These are phyloP conservation scores for Hydrocynus forskahlii DNA, from an alignment of 2,797 vertebrate genomes.

Conservation along the genomic window DNA sequence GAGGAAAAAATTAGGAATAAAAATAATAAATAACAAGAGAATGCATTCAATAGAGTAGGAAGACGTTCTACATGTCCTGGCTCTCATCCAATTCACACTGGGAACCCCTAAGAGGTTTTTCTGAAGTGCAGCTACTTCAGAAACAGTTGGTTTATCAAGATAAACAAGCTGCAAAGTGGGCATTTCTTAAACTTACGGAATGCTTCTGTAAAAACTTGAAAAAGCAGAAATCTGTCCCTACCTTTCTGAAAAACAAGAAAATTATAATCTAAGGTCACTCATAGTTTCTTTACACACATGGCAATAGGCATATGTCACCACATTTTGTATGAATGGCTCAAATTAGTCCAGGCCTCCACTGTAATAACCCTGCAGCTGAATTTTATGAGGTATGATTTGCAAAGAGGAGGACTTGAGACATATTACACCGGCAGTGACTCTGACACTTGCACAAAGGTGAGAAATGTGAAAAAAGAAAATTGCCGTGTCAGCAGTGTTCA, in stretches of 20 bases:
- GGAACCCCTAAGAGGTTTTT: neutral
- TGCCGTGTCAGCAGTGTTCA: constrained; percentile 39
- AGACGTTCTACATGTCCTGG: neutral
- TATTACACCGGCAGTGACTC: constrained; percentile 45
- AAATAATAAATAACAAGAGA: too few species aligned
- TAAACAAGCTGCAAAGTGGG: neutral
- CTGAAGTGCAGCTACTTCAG: neutral
- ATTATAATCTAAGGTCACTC: neutral
- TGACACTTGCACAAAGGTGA: constrained; percentile 44
- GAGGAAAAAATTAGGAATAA: too few species aligned
- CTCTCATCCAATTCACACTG: neutral
- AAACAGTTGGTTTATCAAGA: neutral
- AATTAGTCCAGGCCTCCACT: constrained; percentile 3
- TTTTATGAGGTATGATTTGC: constrained; percentile 38
- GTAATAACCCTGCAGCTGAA: constrained; percentile 35
- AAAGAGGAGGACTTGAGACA: constrained; percentile 36
- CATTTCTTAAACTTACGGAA: neutral
- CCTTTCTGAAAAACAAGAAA: neutral
- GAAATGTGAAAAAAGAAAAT: constrained; percentile 31
- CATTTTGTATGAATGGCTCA: constrained; percentile 13
- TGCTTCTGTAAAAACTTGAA: neutral
- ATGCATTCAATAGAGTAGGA: too few species aligned
- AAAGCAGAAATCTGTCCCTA: neutral
- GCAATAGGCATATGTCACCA: neutral
- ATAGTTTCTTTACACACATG: neutral